Evolutionary conservation across 1,140 invertebrate genomes (phyloP).

Genomic region (Grapholita molesta): DNA sequence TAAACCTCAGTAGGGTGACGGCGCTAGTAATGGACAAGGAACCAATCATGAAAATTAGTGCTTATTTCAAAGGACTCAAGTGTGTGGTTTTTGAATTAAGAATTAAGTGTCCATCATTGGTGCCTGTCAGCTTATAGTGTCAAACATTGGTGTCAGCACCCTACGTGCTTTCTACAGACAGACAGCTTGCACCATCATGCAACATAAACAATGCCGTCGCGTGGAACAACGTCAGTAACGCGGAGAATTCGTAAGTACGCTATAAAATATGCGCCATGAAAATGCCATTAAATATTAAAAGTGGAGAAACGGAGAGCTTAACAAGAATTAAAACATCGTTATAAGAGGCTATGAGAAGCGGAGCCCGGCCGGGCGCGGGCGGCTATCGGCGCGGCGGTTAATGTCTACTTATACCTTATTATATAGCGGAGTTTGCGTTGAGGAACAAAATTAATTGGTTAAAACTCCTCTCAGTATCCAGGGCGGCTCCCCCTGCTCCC

Average conservation of each 20-base stretch:
- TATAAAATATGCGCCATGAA: constrained; percentile 75
- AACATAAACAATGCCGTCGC: constrained; percentile 36
- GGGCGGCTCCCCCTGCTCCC: constrained; percentile 68
- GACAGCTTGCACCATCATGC: neutral
- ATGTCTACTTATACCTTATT: constrained; percentile 78
- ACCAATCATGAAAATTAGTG: too few relatives aligned
- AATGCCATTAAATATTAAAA: constrained; percentile 78
- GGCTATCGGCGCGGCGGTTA: constrained; percentile 76
- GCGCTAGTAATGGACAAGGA: too few relatives aligned
- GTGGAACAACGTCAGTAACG: constrained; percentile 70
- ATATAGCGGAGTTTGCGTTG: constrained; percentile 78
- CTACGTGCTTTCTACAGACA: neutral
- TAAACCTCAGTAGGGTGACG: too few relatives aligned
- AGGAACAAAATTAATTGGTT: constrained; percentile 81
- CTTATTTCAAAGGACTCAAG: too few relatives aligned
- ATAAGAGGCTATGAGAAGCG: constrained; percentile 66
- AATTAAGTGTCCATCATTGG: too few relatives aligned
- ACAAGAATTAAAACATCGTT: constrained; percentile 78
- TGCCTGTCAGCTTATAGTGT: too few relatives aligned
- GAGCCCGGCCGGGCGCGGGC: constrained; percentile 67
- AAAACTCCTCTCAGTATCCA: constrained; percentile 79
- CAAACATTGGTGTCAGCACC: too few relatives aligned
- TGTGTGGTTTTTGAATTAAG: too few relatives aligned
- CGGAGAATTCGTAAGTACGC: constrained; percentile 69
- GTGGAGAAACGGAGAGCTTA: constrained; percentile 77